Percentiles rank a stretch among this genome's conserved stretches.
Conservation (phyloP, 1,140 invertebrate genomes). For the Cydia pomonella region DNA sequence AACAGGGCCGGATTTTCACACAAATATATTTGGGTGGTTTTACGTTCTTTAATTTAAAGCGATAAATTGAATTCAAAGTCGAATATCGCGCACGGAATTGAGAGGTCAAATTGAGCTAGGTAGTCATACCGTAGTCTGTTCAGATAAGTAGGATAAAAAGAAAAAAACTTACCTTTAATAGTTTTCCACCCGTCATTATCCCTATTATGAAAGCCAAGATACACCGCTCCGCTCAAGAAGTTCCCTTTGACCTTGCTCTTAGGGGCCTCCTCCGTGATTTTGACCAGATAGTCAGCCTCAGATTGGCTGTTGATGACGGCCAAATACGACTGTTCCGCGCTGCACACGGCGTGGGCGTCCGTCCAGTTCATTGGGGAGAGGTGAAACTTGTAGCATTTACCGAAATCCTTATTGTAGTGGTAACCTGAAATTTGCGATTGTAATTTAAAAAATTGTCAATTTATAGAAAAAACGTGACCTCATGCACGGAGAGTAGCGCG, state of each 20-base stretch:
- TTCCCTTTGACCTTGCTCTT: constrained; percentile 49
- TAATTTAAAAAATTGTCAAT: neutral
- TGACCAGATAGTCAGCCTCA: constrained; percentile 57
- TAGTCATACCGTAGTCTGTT: too few species aligned
- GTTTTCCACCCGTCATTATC: constrained; percentile 56
- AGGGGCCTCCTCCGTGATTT: constrained; percentile 46
- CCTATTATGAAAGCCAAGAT: constrained; percentile 60
- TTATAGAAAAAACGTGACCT: too few species aligned
- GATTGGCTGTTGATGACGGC: constrained; percentile 64
- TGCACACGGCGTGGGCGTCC: constrained; percentile 62
- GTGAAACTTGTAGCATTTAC: constrained; percentile 74
- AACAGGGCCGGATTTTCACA: too few species aligned
- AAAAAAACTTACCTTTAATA: constrained; percentile 49
- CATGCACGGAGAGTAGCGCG: too few species aligned
- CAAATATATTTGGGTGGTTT: too few species aligned
- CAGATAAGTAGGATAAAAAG: neutral
- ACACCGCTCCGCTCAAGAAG: constrained; percentile 54
- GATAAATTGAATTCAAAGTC: too few species aligned
- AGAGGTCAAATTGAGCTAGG: too few species aligned
- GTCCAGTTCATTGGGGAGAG: constrained; percentile 61
- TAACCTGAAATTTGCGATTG: constrained; percentile 53
- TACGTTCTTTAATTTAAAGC: too few species aligned
- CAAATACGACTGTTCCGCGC: constrained; percentile 66
- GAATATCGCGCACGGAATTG: too few species aligned
- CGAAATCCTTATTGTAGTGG: constrained; percentile 47